Evolutionary conservation across 2,888 invertebrate genomes (phyloP).

Genomic region (Argyresthia albistria): DNA sequence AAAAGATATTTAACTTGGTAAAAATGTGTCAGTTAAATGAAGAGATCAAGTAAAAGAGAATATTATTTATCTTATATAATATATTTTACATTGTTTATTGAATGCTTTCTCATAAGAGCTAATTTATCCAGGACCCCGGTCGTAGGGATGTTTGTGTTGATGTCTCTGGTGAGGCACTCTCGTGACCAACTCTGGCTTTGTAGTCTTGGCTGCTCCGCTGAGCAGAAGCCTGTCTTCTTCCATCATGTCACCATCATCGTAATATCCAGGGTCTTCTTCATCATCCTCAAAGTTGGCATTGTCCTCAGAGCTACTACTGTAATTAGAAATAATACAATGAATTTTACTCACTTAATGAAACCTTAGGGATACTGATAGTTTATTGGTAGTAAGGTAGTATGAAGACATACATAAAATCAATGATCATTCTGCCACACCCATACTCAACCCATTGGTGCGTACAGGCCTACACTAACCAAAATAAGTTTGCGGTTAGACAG

Average conservation of each 20-base stretch:
- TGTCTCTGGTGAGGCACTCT: conserved; percentile 56
- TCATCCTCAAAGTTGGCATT: conserved; percentile 43
- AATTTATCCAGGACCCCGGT: conserved; percentile 44
- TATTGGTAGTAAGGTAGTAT: too few relatives aligned
- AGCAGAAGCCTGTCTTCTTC: conserved; percentile 40
- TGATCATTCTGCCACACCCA: too few relatives aligned
- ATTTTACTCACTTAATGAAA: not conserved
- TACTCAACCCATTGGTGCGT: too few relatives aligned
- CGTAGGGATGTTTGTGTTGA: conserved; percentile 67
- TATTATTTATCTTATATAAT: too few relatives aligned
- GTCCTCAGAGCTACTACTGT: conserved; percentile 21
- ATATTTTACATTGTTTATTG: too few relatives aligned
- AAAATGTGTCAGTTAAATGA: too few relatives aligned
- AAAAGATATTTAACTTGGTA: too few relatives aligned
- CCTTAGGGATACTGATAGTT: not conserved
- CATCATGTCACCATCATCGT: conserved; percentile 47
- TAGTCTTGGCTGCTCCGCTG: conserved; percentile 17
- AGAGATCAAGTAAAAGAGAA: too few relatives aligned
- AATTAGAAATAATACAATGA: not conserved
- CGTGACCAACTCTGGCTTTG: conserved; percentile 23
- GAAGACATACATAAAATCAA: too few relatives aligned
- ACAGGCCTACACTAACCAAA: too few relatives aligned
- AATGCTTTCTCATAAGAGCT: conserved; percentile 2
- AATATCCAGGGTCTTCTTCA: conserved; percentile 32
- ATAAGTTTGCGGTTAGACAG: too few relatives aligned